Percentiles rank a stretch among this genome's conserved stretches.
Evolutionary conservation across 2,113 vertebrate species (phyloP).

Genomic region (Gnathonemus longibarbis): DNA sequence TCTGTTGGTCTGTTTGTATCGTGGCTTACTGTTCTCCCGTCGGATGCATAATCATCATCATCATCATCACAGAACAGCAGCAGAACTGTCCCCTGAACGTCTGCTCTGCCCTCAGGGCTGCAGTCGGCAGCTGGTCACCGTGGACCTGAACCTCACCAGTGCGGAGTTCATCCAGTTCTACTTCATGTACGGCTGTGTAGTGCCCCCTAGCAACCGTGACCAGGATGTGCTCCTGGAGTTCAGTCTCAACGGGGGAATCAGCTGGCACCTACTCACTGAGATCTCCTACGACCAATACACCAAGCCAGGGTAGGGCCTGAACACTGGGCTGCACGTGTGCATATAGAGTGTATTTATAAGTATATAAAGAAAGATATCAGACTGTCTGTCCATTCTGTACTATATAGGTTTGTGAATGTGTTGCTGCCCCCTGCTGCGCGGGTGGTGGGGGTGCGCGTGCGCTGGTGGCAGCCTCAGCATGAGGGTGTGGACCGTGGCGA

Average conservation of each 20-base stretch:
- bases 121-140: slow-evolving; percentile 83
- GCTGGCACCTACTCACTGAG: slow-evolving; percentile 87
- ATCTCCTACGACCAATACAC: slow-evolving; percentile 96
- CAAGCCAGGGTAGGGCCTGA: slow-evolving; percentile 79
- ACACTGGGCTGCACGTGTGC: background rate
- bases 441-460: slow-evolving; percentile 78
- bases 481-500: slow-evolving; percentile 86
- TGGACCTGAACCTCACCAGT: slow-evolving; percentile 89
- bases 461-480: slow-evolving; percentile 96
- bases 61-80: background rate
- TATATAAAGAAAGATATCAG: background rate
- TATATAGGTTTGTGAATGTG: slow-evolving; percentile 86
- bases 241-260: slow-evolving; percentile 89
- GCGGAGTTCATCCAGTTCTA: slow-evolving; percentile 98
- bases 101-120: slow-evolving; percentile 65
- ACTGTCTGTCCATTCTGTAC: background rate
- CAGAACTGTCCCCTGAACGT: background rate
- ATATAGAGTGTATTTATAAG: background rate
- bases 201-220: slow-evolving; percentile 84
- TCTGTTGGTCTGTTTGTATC: background rate
- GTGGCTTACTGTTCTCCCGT: background rate
- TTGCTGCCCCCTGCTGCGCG: slow-evolving; percentile 83
- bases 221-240: slow-evolving; percentile 94
- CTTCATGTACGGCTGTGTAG: slow-evolving; percentile 97
- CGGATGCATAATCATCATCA: background rate